Evolutionary conservation across 2,888 invertebrate genomes (phyloP).

Genomic region (Camptogramma bilineatum): DNA sequence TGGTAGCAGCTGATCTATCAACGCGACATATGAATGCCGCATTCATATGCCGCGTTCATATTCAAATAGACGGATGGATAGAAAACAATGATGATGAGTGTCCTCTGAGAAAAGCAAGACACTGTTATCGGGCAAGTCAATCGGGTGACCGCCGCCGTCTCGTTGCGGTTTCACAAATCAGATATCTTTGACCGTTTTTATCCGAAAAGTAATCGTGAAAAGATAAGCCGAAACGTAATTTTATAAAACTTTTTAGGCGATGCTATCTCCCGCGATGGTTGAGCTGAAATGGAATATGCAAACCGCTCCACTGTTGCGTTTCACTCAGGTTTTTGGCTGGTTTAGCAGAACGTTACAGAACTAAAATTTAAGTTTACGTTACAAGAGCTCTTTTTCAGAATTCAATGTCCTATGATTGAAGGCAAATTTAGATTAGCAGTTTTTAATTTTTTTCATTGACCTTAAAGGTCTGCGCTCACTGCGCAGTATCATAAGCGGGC

Average conservation of each 20-base stretch:
- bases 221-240: constrained; percentile 27
- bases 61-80: neutral
- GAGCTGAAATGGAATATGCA: neutral
- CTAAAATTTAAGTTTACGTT: neutral
- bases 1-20: too few relatives aligned
- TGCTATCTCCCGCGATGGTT: constrained; percentile 1
- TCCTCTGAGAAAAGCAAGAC: constrained; percentile 4
- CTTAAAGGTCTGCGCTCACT: too few relatives aligned
- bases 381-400: too few relatives aligned
- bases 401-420: too few relatives aligned
- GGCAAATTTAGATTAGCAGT: too few relatives aligned
- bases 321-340: neutral
- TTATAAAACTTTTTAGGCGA: constrained; percentile 26
- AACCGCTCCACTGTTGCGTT: neutral
- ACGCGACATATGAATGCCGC: too few relatives aligned
- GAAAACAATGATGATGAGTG: neutral
- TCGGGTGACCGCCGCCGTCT: constrained; percentile 16
- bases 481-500: too few relatives aligned
- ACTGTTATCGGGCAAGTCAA: constrained; percentile 10
- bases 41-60: too few relatives aligned
- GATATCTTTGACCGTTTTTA: constrained; percentile 21
- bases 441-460: too few relatives aligned
- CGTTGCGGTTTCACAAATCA: constrained; percentile 15
- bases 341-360: neutral
- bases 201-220: constrained; percentile 14